Evolutionary conservation across 2,797 vertebrate species (phyloP), one percentile per base, ranked within the genome.

Genomic region (Eulemur coronatus): DNA sequence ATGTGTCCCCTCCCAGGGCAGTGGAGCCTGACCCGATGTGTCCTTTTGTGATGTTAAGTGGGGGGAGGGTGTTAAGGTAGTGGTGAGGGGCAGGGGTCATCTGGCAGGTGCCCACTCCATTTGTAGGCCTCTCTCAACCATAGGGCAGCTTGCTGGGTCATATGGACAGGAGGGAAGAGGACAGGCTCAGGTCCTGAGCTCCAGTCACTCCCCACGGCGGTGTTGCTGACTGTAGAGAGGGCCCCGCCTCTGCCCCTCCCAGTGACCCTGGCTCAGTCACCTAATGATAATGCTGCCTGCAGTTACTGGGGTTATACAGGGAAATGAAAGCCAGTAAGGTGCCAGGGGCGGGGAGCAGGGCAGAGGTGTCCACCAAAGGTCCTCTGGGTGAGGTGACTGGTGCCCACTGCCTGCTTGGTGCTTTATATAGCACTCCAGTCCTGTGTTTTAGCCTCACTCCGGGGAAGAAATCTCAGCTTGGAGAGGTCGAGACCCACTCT

Each of bases 51-150:
- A 2, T 17, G 55, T 78, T 72, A 57, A 38, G 41, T n/a, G 5
- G 18, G 13, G 28, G 24, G 43, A 26, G 20, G 18, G 14, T n/a
- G 59, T 67, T 84, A 67, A 38, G 26, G 76, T 78, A n/a, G 61
- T 8, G 26, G 3, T 18, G 12, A 11, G 12, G 1, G 73, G 1
- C 14, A 12, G 0, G 4, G 22, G 55, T 35, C 33, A 1, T 30
- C 35, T 10, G 11, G 81, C 5, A 38, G 75, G 11, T 33, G 35
- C 38, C 26, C 9, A 0, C 13, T 43, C 22, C 30, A 4, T 67
- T 30, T 30, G 24, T 8, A 35, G 41, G 43, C 76, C 35, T 46
- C 65, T 22, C 4, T 28, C 30, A 48, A 28, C 3, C 3, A 1
- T 22, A 43, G 38, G 15, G 41, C 61, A 72, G 18, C n/a, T 52